phyloP scores from a whole-genome alignment of 2,113 vertebrate species.

The Craseonycteris thonglongyai region DNA sequence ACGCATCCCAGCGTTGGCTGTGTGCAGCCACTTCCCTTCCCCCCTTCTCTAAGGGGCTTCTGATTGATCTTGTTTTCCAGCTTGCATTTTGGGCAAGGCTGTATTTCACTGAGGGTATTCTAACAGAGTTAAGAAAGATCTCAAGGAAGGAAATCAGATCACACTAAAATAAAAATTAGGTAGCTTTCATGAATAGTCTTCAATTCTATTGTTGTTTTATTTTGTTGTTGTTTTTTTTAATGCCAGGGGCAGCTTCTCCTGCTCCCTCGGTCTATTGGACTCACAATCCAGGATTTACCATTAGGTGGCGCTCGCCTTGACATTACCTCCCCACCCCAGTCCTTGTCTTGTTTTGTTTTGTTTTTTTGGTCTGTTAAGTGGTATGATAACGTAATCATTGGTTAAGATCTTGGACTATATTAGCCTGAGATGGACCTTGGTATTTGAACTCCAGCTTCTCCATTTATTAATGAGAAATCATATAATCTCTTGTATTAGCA shows the following conservation, averaged over 20 bases:
- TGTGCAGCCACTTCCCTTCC: background rate
- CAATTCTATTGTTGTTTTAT: background rate
- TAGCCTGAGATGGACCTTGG: background rate
- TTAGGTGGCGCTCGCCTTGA: too few relatives aligned
- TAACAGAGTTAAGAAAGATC: constrained; percentile 68
- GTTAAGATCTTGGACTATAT: background rate
- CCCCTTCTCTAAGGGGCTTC: background rate
- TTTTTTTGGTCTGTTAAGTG: background rate
- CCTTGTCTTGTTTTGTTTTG: too few relatives aligned
- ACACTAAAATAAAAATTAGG: constrained; percentile 47
- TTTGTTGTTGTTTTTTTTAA: background rate
- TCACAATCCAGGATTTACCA: background rate
- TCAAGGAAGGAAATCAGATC: constrained; percentile 55
- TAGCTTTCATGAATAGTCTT: constrained; percentile 20
- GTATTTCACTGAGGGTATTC: constrained; percentile 30
- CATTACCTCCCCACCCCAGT: too few relatives aligned
- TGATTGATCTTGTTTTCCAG: constrained; percentile 41
- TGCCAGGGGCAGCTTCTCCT: background rate
- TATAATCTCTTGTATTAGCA: background rate
- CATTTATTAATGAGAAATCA: background rate
- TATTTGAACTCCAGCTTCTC: background rate
- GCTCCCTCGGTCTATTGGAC: background rate
- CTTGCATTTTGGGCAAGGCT: constrained; percentile 31
- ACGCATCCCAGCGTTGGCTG: background rate
- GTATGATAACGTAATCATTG: background rate